Conservation (phyloP, 2,888 invertebrate genomes). For the Lordiphosa fenestrarum region DNA sequence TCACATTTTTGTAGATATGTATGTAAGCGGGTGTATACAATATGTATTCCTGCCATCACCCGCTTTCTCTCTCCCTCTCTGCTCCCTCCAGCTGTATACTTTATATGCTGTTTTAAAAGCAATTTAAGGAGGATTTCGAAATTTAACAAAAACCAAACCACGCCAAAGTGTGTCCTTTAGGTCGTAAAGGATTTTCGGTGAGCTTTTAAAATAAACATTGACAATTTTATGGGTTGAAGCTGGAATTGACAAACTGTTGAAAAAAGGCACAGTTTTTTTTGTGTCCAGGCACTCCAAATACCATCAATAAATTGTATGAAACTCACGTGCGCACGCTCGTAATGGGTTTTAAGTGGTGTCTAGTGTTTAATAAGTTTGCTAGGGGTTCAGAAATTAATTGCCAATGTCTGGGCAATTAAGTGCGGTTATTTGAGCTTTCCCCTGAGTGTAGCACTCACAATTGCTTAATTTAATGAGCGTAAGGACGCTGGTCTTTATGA, state of each 20-base stretch:
- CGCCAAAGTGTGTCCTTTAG: constrained; percentile 7
- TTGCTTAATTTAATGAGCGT: constrained; percentile 39
- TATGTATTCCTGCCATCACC: not conserved
- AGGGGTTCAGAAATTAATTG: constrained; percentile 23
- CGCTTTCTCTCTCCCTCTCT: not conserved
- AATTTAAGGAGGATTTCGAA: constrained; percentile 45
- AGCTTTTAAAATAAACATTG: constrained; percentile 31
- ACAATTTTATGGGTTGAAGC: constrained; percentile 33
- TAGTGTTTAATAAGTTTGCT: constrained; percentile 1
- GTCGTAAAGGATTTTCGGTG: constrained; percentile 24
- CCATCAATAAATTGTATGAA: constrained; percentile 36
- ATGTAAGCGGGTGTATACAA: constrained; percentile 2
- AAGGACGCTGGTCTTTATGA: not conserved
- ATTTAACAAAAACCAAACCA: constrained; percentile 17
- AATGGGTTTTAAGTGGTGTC: constrained; percentile 13
- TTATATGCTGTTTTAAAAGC: constrained; percentile 46
- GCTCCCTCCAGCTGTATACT: constrained; percentile 21
- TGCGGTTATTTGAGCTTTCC: constrained; percentile 22
- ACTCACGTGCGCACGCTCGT: not conserved
- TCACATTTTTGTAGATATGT: constrained; percentile 31
- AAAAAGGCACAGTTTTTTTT: constrained; percentile 5
- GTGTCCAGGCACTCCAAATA: constrained; percentile 34
- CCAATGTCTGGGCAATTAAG: constrained; percentile 15
- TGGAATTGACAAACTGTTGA: constrained; percentile 24
- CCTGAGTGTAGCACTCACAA: constrained; percentile 31